These are phyloP conservation scores for Aspidapion aeneum DNA, from an alignment of 2,888 invertebrate genomes.

Conservation along the genomic window DNA sequence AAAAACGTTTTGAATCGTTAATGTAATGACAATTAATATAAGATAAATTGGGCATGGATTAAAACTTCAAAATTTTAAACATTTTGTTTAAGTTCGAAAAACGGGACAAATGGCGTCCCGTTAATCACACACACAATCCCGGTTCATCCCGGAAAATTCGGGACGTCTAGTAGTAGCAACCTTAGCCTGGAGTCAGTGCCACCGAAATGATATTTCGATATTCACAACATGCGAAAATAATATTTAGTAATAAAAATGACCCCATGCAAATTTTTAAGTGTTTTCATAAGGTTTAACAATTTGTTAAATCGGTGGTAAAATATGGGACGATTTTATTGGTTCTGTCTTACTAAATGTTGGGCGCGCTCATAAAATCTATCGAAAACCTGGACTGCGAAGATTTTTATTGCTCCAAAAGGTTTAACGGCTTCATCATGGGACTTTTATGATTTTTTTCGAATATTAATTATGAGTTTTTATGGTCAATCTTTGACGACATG, in stretches of 20 bases:
- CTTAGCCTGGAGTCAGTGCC: too few species aligned
- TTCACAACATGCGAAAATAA: too few species aligned
- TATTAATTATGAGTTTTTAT: neutral
- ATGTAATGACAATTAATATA: too few species aligned
- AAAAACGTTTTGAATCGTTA: too few species aligned
- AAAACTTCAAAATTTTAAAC: too few species aligned
- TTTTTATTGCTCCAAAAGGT: slow-evolving; percentile 17
- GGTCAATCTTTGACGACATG: neutral
- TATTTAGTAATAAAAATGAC: slow-evolving; percentile 13
- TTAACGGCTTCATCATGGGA: slow-evolving; percentile 15
- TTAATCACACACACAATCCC: too few species aligned
- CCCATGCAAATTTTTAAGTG: slow-evolving; percentile 20
- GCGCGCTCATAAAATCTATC: slow-evolving; percentile 12
- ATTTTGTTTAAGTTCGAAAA: too few species aligned
- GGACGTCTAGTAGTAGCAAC: too few species aligned
- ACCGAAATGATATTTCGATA: too few species aligned
- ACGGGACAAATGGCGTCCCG: too few species aligned
- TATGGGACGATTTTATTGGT: slow-evolving; percentile 18
- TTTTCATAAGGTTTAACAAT: slow-evolving; percentile 29
- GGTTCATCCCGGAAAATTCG: too few species aligned
- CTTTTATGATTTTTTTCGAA: slow-evolving; percentile 9
- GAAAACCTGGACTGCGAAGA: slow-evolving; percentile 13
- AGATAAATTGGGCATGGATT: too few species aligned
- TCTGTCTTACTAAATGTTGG: slow-evolving; percentile 14
- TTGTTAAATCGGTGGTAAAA: slow-evolving; percentile 31